phyloP scores from a whole-genome alignment of 2,888 invertebrate species.

The Troilus luridus region DNA sequence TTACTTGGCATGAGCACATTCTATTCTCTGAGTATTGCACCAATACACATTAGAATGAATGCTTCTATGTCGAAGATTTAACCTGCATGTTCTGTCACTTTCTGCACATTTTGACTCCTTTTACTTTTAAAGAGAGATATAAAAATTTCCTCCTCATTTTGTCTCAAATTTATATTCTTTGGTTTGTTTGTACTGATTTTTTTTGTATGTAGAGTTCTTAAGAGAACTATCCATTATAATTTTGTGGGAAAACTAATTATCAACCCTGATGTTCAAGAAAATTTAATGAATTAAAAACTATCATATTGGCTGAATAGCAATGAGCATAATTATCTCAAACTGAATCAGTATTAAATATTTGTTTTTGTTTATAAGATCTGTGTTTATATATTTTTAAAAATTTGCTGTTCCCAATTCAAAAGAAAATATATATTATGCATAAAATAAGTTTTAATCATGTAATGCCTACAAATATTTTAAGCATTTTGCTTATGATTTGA shows the following conservation, averaged over 20 bases:
- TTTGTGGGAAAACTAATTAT: background rate
- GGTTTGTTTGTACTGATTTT: background rate
- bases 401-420: background rate
- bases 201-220: background rate
- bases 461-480: background rate
- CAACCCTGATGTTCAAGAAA: background rate
- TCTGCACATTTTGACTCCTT: constrained; percentile 50
- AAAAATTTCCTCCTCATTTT: background rate
- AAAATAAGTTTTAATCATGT: background rate
- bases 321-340: too few relatives aligned
- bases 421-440: background rate
- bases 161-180: background rate
- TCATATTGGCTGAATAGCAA: background rate
- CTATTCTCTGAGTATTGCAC: constrained; percentile 13
- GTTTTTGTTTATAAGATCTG: too few relatives aligned
- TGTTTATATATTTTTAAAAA: background rate
- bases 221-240: background rate
- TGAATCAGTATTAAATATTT: too few relatives aligned
- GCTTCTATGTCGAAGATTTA: constrained; percentile 6
- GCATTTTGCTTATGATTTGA: too few relatives aligned
- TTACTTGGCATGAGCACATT: constrained; percentile 13
- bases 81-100: constrained; percentile 17
- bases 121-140: constrained; percentile 45
- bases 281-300: background rate
- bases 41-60: background rate